A percentile compares a stretch with the other conserved stretches of the same genome.
These are phyloP conservation scores for Microctonus brassicae DNA, from an alignment of 2,888 invertebrate species.

Conservation along the genomic window DNA sequence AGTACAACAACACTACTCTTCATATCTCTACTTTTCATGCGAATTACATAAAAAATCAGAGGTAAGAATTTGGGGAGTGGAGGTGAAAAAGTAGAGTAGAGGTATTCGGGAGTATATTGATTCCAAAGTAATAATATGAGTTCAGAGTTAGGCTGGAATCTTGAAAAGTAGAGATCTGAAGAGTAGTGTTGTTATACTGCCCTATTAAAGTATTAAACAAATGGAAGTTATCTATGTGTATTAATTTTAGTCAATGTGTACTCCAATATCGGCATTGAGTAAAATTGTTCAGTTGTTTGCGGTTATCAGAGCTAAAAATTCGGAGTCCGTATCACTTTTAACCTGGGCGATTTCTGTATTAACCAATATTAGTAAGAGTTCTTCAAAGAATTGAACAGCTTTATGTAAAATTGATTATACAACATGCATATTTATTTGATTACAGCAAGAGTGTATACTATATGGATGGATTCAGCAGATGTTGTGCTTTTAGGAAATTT, in stretches of 20 bases:
- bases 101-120: too few relatives aligned
- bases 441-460: slow-evolving; percentile 85
- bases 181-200: too few relatives aligned
- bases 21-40: too few relatives aligned
- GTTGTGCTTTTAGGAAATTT: slow-evolving; percentile 81
- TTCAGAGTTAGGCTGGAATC: too few relatives aligned
- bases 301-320: slow-evolving; percentile 79
- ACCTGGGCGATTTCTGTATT: slow-evolving; percentile 87
- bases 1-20: neutral
- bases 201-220: neutral
- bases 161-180: too few relatives aligned
- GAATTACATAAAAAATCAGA: too few relatives aligned
- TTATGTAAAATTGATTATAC: neutral
- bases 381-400: neutral
- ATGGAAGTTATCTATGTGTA: neutral
- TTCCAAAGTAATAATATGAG: too few relatives aligned
- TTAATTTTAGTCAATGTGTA: slow-evolving; percentile 78
- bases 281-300: slow-evolving; percentile 84
- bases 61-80: too few relatives aligned
- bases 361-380: slow-evolving; percentile 83
- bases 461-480: slow-evolving; percentile 84
- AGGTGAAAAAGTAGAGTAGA: too few relatives aligned
- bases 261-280: slow-evolving; percentile 86
- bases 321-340: slow-evolving; percentile 82
- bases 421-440: slow-evolving; percentile 26